Evolutionary conservation across 2,113 vertebrate genomes (phyloP), one percentile per base, ranked within the genome.

Genomic region (Camelus bactrianus): DNA sequence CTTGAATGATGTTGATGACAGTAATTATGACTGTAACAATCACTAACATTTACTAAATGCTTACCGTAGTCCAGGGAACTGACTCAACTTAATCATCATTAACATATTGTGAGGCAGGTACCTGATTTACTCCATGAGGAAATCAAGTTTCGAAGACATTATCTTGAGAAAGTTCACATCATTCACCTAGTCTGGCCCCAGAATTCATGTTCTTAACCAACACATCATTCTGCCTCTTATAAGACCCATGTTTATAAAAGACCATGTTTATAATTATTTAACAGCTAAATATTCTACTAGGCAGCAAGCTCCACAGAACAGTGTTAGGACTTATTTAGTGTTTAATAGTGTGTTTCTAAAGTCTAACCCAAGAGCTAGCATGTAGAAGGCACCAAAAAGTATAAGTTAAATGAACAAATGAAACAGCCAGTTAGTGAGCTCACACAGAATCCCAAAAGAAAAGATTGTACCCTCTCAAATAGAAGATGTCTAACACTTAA

Each of bases 71-170:
- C 38, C 73, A 77, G 76, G 17, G 54, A 42, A 19, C 26, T 79
- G 46, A 77, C 6, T 93, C 38, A 87, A 87, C 10, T 60, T 70
- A 15, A 42, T 83, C 10, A 28, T 32, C 14, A 77, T 10, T 15
- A 58, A 3, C 22, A 46, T 65, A 60, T 50, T 69, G 9, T 48
- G 14, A 94, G 8, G 10, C 11, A 70, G 17, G 48, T 72, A 28
- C 35, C 19, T 90, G n/a, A 46, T 69, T 67, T 62, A 54, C 32
- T 35, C 14, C 42, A 38, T 50, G 64, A 84, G 58, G 28, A 90
- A 96, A 90, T 84, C 28, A 94, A 87, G 46, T 56, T 30, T 90
- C 75, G 92, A 77, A 75, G 10, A 76, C 46, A 82, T 1, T 65
- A 56, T 12, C 62, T 85, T 85, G 28, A 79, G 48, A 60, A 76